Conservation (phyloP, 1,140 invertebrate species). For the Diorhabda sublineata region DNA sequence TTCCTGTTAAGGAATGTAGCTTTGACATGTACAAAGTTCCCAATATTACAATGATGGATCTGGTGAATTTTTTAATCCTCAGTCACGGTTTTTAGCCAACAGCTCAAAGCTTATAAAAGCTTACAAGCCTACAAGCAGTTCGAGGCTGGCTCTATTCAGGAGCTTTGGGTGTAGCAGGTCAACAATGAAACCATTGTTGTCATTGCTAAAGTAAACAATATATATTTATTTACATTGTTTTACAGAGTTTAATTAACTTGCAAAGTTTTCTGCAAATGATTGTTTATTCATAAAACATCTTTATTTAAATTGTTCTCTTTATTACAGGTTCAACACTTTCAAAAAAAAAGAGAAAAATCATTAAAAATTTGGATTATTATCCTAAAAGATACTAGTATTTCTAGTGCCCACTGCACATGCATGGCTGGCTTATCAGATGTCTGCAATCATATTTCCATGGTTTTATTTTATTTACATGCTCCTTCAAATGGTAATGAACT, state of each 20-base stretch:
- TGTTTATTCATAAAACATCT: not conserved
- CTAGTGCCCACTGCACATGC: slow-evolving; percentile 12
- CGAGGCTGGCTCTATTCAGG: slow-evolving; percentile 12
- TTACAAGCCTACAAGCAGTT: slow-evolving; percentile 11
- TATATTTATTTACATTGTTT: slow-evolving; percentile 1
- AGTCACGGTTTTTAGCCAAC: slow-evolving; percentile 14
- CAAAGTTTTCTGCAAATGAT: not conserved
- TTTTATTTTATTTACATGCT: not conserved
- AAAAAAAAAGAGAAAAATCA: not conserved
- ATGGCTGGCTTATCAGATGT: slow-evolving; percentile 9
- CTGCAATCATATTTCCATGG: slow-evolving; percentile 6
- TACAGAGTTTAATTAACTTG: not conserved
- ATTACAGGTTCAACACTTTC: slow-evolving; percentile 13
- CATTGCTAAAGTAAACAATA: not conserved
- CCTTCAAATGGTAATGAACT: too few relatives aligned
- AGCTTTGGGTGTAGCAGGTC: not conserved
- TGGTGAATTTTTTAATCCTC: slow-evolving; percentile 2
- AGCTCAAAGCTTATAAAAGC: slow-evolving; percentile 10
- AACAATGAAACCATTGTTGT: not conserved
- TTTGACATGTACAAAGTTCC: too few relatives aligned
- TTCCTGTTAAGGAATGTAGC: too few relatives aligned
- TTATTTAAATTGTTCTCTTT: slow-evolving; percentile 1
- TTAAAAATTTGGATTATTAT: slow-evolving; percentile 7
- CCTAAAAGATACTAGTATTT: slow-evolving; percentile 3
- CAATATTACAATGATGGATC: slow-evolving; percentile 1